Evolutionary conservation across 1,140 invertebrate species (phyloP).

Genomic region (Papilio machaon): DNA sequence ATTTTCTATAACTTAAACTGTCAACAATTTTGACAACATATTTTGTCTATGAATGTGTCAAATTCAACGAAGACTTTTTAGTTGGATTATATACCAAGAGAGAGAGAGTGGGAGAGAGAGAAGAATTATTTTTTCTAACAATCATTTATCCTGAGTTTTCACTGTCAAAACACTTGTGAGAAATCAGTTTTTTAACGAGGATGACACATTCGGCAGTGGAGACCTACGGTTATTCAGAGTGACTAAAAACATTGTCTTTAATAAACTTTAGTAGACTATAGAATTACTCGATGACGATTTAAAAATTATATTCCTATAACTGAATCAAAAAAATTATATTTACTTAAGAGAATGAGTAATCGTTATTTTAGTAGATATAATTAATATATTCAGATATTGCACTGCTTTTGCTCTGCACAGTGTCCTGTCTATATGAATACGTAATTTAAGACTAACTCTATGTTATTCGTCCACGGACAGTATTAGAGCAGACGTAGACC

Average conservation of each 20-base stretch:
- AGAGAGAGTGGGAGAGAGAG: neutral
- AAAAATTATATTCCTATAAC: conserved; percentile 38
- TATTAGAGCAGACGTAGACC: conserved; percentile 47
- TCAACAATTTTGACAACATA: neutral
- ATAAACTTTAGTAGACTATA: neutral
- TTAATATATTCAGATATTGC: conserved; percentile 55
- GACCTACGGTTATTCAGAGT: neutral
- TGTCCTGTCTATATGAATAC: conserved; percentile 57
- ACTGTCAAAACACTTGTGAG: neutral
- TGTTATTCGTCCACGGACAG: conserved; percentile 60
- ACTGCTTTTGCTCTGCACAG: conserved; percentile 60
- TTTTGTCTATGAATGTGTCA: neutral
- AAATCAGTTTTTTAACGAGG: too few relatives aligned
- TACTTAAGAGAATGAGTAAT: conserved; percentile 26
- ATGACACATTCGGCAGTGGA: neutral
- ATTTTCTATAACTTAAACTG: neutral
- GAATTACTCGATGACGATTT: neutral
- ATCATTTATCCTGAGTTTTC: neutral
- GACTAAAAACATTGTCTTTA: neutral
- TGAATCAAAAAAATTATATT: conserved; percentile 34
- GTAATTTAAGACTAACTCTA: conserved; percentile 54
- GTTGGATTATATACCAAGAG: neutral
- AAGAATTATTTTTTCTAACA: neutral
- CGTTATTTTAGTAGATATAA: conserved; percentile 50
- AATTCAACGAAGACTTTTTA: conserved; percentile 2